Evolutionary conservation across 2,888 invertebrate genomes (phyloP), one percentile per base, ranked within the genome.

Genomic region (Sinotaia quadrata): DNA sequence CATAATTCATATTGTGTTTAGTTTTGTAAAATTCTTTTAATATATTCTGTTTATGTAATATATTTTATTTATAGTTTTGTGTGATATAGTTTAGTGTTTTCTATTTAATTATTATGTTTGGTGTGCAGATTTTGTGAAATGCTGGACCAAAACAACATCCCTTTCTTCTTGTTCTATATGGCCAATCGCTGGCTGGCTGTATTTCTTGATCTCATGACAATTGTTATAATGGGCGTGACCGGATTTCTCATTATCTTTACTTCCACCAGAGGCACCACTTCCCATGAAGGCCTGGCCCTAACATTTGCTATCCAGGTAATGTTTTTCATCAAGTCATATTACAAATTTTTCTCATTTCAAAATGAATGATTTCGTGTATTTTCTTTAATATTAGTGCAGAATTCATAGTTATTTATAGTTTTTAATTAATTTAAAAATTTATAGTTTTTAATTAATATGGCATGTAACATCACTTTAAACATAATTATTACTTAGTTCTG

Each of bases 221-320:
- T 76, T 2, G 54, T 67, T 31, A 75, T 85, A 8, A 81, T 81
- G 0, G 75, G 73, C 0, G 68, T 78, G 18, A 81, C 81, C 0
- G 84, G 82, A 5, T 66, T 83, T 27, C 75, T 83, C 41, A 74
- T 82, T 56, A 75, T 84, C 8, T 65, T 84, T 12, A 78, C 80
- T 1, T 76, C 80, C 24, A 76, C 75, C n/a, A 68, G 58, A 7
- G 75, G 82, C 2, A 79, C 77, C 4, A 89, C 91, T 0, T 90
- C 91, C 0, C 88, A 91, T 68, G 91, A 92, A n/a, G 92, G 92
- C 8, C 88, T 92, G 72, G 92, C 92, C 2, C 85, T 92, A 73
- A 89, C 91, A 0, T 92, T 92, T 77, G 89, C 91, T 24, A 88
- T 91, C 12, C 89, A 89, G 85, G 90, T 90, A 77, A 31, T 60